Evolutionary conservation across 23 tunicate genomes (phyloP).

Genomic region (Corella eumyota): DNA sequence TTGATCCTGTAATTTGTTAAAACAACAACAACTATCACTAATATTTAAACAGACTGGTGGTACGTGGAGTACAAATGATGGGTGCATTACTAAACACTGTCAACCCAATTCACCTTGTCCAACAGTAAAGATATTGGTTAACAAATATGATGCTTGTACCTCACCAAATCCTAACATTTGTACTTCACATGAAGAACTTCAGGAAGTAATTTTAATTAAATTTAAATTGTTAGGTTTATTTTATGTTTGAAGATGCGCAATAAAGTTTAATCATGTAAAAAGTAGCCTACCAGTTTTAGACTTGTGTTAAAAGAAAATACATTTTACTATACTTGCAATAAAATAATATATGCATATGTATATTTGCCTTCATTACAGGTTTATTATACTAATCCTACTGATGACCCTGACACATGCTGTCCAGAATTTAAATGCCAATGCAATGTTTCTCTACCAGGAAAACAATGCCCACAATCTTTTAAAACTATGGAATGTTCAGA

Average conservation of each 20-base stretch:
- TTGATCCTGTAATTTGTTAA: no score
- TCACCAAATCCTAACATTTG: slow-evolving; percentile 3
- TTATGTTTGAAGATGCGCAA: no score
- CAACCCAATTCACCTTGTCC: not conserved
- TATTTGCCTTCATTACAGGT: no score
- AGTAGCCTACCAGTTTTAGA: no score
- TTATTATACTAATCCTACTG: not conserved
- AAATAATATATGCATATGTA: no score
- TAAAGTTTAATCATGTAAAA: no score
- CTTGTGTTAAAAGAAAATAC: no score
- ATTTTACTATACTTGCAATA: no score
- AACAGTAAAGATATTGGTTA: not conserved
- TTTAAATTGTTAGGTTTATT: no score
- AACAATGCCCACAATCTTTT: slow-evolving; percentile 5
- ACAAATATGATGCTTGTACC: not conserved
- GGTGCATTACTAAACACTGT: slow-evolving; percentile 1
- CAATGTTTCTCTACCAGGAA: not conserved
- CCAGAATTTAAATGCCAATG: slow-evolving; percentile 10
- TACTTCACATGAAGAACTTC: slow-evolving; percentile 6
- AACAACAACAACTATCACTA: no score
- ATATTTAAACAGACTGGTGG: no score
- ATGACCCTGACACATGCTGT: slow-evolving; percentile 5
- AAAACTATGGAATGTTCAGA: slow-evolving; percentile 2
- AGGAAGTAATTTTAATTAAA: not conserved
- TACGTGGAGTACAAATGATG: no score